Conservation (phyloP, 2,888 invertebrate species). For the Zeuzera pyrina region DNA sequence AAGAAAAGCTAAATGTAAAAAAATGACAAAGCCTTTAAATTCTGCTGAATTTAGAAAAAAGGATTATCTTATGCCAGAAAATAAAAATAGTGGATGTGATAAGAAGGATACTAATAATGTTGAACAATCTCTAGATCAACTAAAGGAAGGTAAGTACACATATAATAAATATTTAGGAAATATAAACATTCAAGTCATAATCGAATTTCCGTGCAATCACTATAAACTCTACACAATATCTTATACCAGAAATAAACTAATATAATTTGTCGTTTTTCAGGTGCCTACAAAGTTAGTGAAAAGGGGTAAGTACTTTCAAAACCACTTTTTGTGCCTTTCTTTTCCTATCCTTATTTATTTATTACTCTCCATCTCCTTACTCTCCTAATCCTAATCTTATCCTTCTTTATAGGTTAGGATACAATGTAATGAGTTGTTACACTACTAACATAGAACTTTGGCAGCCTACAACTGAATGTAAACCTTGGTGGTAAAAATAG, state of each 20-base stretch:
- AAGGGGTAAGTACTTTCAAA: conserved; percentile 37
- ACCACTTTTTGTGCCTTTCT: background rate
- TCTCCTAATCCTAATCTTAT: conserved; percentile 1
- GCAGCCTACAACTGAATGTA: conserved; percentile 31
- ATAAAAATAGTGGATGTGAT: conserved; percentile 3
- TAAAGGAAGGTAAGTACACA: no score
- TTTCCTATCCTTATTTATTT: conserved; percentile 10
- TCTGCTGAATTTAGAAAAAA: no score
- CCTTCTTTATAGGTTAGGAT: conserved; percentile 33
- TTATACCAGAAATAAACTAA: no score
- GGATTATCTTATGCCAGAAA: conserved; percentile 1
- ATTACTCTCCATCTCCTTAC: no score
- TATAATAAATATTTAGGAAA: no score
- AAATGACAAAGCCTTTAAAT: no score
- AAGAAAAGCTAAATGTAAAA: conserved; percentile 26
- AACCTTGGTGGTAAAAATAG: conserved; percentile 51
- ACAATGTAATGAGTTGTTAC: conserved; percentile 47
- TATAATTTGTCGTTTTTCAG: conserved; percentile 26
- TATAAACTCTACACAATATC: no score
- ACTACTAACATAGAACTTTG: conserved; percentile 48
- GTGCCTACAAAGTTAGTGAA: conserved; percentile 44
- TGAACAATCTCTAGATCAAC: no score
- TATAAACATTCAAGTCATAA: no score
- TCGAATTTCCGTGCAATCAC: no score
- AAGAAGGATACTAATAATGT: no score